phyloP scores from a whole-genome alignment of 2,888 invertebrate genomes.

The Villa cingulata region DNA sequence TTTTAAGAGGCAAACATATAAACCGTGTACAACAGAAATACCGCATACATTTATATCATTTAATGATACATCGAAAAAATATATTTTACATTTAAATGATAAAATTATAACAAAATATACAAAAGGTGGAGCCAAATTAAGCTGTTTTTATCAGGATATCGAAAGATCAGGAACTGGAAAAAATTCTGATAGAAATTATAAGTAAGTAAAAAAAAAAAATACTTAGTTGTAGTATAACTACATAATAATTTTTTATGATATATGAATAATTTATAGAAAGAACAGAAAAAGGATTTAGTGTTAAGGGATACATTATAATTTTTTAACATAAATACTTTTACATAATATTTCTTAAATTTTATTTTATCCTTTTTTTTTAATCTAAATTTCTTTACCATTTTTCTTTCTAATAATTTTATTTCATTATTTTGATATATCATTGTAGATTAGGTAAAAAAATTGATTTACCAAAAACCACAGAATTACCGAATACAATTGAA shows the following conservation, averaged over 20 bases:
- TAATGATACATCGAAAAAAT: conserved; percentile 20
- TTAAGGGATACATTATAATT: too few species aligned
- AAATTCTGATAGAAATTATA: conserved; percentile 24
- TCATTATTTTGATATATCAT: too few species aligned
- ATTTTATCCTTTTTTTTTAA: too few species aligned
- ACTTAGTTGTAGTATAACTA: too few species aligned
- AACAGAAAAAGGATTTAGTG: too few species aligned
- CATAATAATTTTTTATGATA: background rate
- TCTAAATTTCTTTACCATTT: too few species aligned
- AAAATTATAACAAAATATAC: conserved; percentile 20
- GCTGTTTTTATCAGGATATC: conserved; percentile 31
- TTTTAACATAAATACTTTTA: too few species aligned
- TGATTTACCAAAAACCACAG: conserved; percentile 32
- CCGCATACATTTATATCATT: conserved; percentile 28
- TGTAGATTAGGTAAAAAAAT: conserved; percentile 32
- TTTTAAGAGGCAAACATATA: conserved; percentile 40
- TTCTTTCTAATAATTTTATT: too few species aligned
- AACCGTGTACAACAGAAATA: conserved; percentile 36
- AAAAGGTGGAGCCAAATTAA: conserved; percentile 17
- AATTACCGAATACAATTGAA: conserved; percentile 32
- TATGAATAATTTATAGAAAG: too few species aligned
- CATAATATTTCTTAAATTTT: too few species aligned
- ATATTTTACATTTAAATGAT: conserved; percentile 24
- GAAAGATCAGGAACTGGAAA: conserved; percentile 22
- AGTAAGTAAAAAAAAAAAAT: conserved; percentile 18